phyloP scores from a whole-genome alignment of 2,797 vertebrate species.

The Craterocephalus amniculus region DNA sequence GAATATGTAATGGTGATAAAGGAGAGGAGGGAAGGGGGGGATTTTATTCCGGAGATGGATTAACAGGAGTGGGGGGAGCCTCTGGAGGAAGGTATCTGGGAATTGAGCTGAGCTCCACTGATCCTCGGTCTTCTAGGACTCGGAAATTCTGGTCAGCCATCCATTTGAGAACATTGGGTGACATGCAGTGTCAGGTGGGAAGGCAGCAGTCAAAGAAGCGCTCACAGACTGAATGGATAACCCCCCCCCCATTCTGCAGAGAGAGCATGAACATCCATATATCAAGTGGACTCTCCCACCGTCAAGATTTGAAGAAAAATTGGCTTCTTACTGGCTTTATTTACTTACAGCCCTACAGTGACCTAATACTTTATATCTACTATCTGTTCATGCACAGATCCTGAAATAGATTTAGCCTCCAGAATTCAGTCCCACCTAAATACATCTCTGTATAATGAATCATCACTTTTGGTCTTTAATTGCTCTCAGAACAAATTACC shows the following conservation, averaged over 20 bases:
- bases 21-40: conserved; percentile 27
- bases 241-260: neutral
- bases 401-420: neutral
- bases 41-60: conserved; percentile 74
- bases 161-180: conserved; percentile 29
- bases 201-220: conserved; percentile 10
- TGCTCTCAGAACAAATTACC: neutral
- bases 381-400: neutral
- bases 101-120: conserved; percentile 53
- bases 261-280: conserved; percentile 20
- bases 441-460: neutral
- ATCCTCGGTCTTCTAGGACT: conserved; percentile 53
- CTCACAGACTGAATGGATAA: conserved; percentile 29
- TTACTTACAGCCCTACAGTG: conserved; percentile 2
- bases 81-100: conserved; percentile 52
- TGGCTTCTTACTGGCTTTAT: neutral
- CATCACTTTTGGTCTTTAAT: neutral
- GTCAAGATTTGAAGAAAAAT: conserved; percentile 14
- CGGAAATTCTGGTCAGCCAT: conserved; percentile 20
- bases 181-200: conserved; percentile 42
- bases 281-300: neutral
- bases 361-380: neutral
- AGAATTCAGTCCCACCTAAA: neutral
- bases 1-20: conserved; percentile 19
- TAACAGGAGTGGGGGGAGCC: conserved; percentile 43